phyloP scores from a whole-genome alignment of 2,113 vertebrate genomes.

The Saimiri boliviensis region DNA sequence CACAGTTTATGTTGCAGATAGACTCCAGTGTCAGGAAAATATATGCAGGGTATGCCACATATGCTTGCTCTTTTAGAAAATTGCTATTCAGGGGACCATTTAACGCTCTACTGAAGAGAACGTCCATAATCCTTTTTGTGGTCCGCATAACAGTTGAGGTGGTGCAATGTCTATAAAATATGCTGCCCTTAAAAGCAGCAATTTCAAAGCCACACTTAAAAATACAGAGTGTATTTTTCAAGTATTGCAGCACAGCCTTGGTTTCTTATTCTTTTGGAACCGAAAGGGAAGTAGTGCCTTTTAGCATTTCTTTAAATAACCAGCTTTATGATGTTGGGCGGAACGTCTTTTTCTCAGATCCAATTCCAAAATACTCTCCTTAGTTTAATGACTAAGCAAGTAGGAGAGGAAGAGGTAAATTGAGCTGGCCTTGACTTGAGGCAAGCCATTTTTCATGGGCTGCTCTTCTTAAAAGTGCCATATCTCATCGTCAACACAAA shows the following conservation, averaged over 20 bases:
- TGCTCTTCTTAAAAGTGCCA: constrained; percentile 55
- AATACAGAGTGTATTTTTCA: constrained; percentile 63
- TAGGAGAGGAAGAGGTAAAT: constrained; percentile 66
- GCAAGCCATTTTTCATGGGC: constrained; percentile 65
- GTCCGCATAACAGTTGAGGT: constrained; percentile 46
- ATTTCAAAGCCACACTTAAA: constrained; percentile 56
- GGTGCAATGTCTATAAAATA: constrained; percentile 68
- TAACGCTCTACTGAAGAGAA: constrained; percentile 72
- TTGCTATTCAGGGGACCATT: constrained; percentile 66
- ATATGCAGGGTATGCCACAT: constrained; percentile 44
- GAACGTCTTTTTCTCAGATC: constrained; percentile 72
- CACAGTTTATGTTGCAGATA: neutral
- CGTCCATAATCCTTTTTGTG: constrained; percentile 54
- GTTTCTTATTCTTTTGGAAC: constrained; percentile 50
- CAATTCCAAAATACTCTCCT: constrained; percentile 67
- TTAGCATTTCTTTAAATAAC: constrained; percentile 70
- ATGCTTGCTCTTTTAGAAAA: constrained; percentile 58
- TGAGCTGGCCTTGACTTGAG: constrained; percentile 59
- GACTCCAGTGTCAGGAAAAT: constrained; percentile 41
- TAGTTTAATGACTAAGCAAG: constrained; percentile 71
- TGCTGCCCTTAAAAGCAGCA: constrained; percentile 58
- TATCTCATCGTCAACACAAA: constrained; percentile 60
- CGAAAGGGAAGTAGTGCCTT: constrained; percentile 45
- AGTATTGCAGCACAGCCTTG: neutral
- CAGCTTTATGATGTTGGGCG: constrained; percentile 63